Percentiles rank a stretch among this genome's conserved stretches.
Evolutionary conservation across 2,113 vertebrate genomes (phyloP).

Genomic region (Ibidorhyncha struthersii): DNA sequence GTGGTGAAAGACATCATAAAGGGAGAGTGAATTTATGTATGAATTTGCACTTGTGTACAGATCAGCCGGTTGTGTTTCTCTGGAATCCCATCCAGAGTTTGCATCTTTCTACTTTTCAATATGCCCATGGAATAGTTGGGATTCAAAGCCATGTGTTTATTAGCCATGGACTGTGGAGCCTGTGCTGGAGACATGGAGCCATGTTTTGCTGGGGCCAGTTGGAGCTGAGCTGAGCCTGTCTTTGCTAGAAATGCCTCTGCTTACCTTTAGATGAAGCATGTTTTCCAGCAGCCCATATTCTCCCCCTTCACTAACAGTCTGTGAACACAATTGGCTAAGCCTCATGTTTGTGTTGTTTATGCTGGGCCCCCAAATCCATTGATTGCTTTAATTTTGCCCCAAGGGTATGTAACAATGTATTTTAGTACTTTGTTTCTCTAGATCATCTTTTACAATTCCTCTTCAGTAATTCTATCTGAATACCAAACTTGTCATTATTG

Average conservation of each 20-base stretch:
- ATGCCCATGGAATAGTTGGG: accelerated
- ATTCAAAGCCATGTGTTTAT: neutral
- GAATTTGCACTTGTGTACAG: neutral
- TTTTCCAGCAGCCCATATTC: neutral
- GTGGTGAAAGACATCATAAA: neutral
- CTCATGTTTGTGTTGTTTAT: neutral
- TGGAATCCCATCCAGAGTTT: neutral
- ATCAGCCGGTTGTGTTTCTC: neutral
- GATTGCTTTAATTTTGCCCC: neutral
- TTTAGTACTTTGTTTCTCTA: neutral
- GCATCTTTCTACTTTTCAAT: neutral
- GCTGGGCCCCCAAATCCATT: accelerated
- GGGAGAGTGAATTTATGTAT: neutral
- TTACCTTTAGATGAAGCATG: neutral
- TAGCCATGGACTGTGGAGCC: neutral
- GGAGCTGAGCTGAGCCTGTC: neutral
- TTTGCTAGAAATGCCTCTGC: neutral
- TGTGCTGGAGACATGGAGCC: neutral
- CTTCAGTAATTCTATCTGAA: neutral
- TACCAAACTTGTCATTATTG: neutral
- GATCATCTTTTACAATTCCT: neutral
- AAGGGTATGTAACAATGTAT: neutral
- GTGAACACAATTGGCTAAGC: neutral
- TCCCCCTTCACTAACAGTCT: neutral
- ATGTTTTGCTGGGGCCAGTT: accelerated